Percentiles rank a stretch among this genome's conserved stretches.
Evolutionary conservation across 2,113 vertebrate species (phyloP).

Genomic region (Saccopteryx leptura): DNA sequence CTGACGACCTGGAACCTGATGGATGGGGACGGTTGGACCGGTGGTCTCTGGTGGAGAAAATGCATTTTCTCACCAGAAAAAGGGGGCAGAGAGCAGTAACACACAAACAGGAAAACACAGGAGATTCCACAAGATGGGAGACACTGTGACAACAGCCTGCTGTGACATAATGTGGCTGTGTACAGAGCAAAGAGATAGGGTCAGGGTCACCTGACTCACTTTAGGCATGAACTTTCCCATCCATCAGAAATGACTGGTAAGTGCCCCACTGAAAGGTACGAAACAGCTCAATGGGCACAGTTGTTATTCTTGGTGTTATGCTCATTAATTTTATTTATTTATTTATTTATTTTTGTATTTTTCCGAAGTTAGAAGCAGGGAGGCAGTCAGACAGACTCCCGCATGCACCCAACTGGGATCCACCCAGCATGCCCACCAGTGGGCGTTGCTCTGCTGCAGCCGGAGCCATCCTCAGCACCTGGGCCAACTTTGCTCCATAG

Average conservation of each 20-base stretch:
- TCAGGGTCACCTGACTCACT: not conserved
- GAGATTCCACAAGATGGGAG: not conserved
- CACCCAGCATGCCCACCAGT: no score
- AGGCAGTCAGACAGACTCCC: no score
- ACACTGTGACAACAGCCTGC: not conserved
- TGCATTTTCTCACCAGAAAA: not conserved
- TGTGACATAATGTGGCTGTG: not conserved
- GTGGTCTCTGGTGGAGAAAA: not conserved
- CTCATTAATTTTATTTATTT: not conserved
- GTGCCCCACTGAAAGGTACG: not conserved
- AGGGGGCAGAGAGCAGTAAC: not conserved
- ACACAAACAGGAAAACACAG: not conserved
- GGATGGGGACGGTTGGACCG: not conserved
- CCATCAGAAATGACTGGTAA: not conserved
- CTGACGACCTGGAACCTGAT: not conserved
- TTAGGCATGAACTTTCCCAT: not conserved
- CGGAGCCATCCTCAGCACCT: no score
- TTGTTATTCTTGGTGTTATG: not conserved
- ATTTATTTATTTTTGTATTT: no score
- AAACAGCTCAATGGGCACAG: not conserved
- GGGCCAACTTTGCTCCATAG: no score
- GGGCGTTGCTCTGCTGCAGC: no score
- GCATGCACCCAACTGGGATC: no score
- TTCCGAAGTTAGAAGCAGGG: no score
- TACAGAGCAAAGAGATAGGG: rapidly evolving